Base-by-base conservation (phyloP, 2,113 vertebrate species). In the Spea multiplicata region DNA sequence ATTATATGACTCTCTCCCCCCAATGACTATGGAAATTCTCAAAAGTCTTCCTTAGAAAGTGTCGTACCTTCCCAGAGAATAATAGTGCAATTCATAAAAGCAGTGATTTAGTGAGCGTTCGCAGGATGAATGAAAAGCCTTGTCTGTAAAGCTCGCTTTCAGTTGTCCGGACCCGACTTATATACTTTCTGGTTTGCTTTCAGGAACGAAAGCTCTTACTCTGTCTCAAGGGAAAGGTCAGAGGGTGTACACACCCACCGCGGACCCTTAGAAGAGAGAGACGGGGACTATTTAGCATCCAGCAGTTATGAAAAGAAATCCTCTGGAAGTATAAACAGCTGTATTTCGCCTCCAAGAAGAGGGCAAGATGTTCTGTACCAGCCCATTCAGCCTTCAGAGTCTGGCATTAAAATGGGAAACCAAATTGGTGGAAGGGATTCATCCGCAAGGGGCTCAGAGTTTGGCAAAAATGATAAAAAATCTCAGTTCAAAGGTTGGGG, bases 181-280 rank as follows among this genome's bases (percentile, higher is more conserved):
- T 47, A 84, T 83, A 75, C 82, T 81, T 83, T 84, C 84, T 89
- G 81, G 17, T 84, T 88, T 83, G 17, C 84, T 88, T 83, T 83
- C 87, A 98, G 97, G 89, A 92, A 81, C 81, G 95, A 95, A 75
- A 85, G 86, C 83, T 83, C 90, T 62, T 93, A 93, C 82, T 90
- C 92, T 59, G 73, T 84, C 75, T 78, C 88, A 73, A 64, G 89
- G 13, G 89, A 87, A 87, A 91, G 90, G 80, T 78, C 87, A 0
- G 91, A 91, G 80, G 84, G 82, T 65, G 4, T 90, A 78, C 86
- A 82, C 67, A 76, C 84, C 52, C 94, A 92, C 80, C 92, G 91
- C 67, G 94, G 94, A 81, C 90, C 92, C 5, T 95, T 95, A 86
- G 96, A 96, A 82, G 95, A 98, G 44, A 90, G 92, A 81, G 81